Conservation (phyloP, 2,888 invertebrate genomes). For the Venustoraphidia nigricollis region DNA sequence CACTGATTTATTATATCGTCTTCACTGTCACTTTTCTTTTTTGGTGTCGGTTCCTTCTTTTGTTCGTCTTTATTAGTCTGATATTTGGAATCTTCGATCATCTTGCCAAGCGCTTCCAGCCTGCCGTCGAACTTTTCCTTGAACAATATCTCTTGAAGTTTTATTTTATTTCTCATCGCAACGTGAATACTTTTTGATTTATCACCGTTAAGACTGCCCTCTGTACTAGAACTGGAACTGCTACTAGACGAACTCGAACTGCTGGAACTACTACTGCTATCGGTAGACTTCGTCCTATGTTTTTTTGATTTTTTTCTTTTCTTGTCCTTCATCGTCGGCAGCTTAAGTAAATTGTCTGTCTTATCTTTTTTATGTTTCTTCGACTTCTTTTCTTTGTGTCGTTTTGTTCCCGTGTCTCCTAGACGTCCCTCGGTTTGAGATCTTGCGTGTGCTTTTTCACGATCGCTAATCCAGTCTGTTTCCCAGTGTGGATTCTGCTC, state of each 20-base stretch:
- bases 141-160: conserved; percentile 30
- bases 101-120: conserved; percentile 27
- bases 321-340: conserved; percentile 33
- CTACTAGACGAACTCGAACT: conserved; percentile 29
- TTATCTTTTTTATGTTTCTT: conserved; percentile 18
- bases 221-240: conserved; percentile 27
- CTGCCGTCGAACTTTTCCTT: conserved; percentile 29
- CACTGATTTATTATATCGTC: conserved; percentile 28
- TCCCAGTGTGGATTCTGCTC: conserved; percentile 80
- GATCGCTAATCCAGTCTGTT: conserved; percentile 69
- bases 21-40: conserved; percentile 14
- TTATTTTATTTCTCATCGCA: conserved; percentile 43
- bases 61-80: conserved; percentile 19
- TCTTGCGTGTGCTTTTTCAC: conserved; percentile 53
- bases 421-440: conserved; percentile 12
- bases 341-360: conserved; percentile 14
- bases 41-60: conserved; percentile 16
- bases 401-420: conserved; percentile 13
- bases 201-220: conserved; percentile 25
- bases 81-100: conserved; percentile 32
- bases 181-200: conserved; percentile 45
- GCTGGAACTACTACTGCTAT: conserved; percentile 25
- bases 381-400: conserved; percentile 17
- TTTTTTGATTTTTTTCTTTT: conserved; percentile 32
- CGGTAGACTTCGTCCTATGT: conserved; percentile 22